phyloP scores from a whole-genome alignment of 2,113 vertebrate genomes.

The Sylvicapra grimmia region DNA sequence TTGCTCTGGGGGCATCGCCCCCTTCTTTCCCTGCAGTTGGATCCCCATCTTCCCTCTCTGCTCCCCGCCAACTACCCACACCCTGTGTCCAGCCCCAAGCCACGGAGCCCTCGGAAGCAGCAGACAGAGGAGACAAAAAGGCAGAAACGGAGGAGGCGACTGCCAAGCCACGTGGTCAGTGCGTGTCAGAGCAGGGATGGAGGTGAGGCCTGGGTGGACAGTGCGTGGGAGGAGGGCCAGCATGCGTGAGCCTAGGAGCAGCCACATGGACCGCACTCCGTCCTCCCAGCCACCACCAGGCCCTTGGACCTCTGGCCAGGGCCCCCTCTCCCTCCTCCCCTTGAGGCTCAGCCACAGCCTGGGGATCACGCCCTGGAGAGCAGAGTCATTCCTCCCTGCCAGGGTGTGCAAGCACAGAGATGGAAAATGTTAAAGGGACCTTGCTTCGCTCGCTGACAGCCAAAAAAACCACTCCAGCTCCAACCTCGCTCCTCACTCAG shows the following conservation, averaged over 20 bases:
- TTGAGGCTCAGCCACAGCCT: background rate
- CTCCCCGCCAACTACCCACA: background rate
- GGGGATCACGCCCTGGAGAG: background rate
- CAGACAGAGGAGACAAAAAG: conserved; percentile 4
- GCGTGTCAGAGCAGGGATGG: background rate
- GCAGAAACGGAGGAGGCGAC: background rate
- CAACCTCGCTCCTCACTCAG: background rate
- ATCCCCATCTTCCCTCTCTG: background rate
- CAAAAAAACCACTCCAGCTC: conserved; percentile 55
- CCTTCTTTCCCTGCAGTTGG: background rate
- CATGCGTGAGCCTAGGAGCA: background rate
- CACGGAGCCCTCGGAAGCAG: background rate
- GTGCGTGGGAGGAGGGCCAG: background rate
- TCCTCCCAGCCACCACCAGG: background rate
- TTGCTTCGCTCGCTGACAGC: conserved; percentile 65
- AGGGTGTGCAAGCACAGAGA: conserved; percentile 26
- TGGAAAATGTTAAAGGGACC: conserved; percentile 73
- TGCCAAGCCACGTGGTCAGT: background rate
- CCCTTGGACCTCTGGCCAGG: background rate
- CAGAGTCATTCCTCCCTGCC: conserved; percentile 1
- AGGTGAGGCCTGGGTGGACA: background rate
- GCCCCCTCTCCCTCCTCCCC: background rate
- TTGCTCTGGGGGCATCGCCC: background rate
- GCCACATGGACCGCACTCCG: background rate
- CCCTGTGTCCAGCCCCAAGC: background rate